Percentiles rank a stretch among this genome's conserved stretches.
phyloP scores from a whole-genome alignment of 2,113 vertebrate species.

The Pseudorhombus dupliciocellatus region DNA sequence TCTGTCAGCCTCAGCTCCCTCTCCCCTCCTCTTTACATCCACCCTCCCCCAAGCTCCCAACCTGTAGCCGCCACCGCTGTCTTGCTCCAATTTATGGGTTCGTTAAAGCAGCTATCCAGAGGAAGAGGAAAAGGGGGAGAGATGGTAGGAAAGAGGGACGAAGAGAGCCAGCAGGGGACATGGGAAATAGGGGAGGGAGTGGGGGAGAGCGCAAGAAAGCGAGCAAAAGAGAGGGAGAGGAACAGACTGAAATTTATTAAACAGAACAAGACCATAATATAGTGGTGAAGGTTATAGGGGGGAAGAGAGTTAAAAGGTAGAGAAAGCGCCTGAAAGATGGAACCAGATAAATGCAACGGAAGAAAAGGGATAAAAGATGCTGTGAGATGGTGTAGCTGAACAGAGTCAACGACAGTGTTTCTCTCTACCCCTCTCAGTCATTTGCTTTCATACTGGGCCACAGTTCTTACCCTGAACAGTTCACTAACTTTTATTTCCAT shows the following conservation, averaged over 20 bases:
- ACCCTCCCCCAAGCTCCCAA: slow-evolving; percentile 51
- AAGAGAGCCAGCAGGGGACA: slow-evolving; percentile 48
- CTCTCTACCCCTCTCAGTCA: slow-evolving; percentile 40
- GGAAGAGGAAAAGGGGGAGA: slow-evolving; percentile 37
- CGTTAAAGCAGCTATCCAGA: slow-evolving; percentile 80
- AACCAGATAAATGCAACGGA: slow-evolving; percentile 15
- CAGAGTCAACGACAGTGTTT: slow-evolving; percentile 16
- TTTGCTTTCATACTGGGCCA: slow-evolving; percentile 14
- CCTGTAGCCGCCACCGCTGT: slow-evolving; percentile 82
- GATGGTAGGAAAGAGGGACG: slow-evolving; percentile 53
- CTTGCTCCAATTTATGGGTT: slow-evolving; percentile 84
- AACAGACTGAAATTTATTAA: slow-evolving; percentile 61
- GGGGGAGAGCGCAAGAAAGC: background rate
- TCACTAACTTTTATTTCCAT: slow-evolving; percentile 16
- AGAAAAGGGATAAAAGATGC: slow-evolving; percentile 6
- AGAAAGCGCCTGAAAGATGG: slow-evolving; percentile 1
- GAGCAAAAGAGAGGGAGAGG: background rate
- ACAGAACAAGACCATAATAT: slow-evolving; percentile 48
- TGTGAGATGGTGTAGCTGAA: slow-evolving; percentile 22
- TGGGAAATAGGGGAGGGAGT: slow-evolving; percentile 40
- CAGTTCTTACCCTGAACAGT: slow-evolving; percentile 11
- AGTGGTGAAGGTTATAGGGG: slow-evolving; percentile 36
- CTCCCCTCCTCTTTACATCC: slow-evolving; percentile 20
- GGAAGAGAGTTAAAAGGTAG: slow-evolving; percentile 13
- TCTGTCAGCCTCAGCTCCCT: slow-evolving; percentile 39